phyloP scores from a whole-genome alignment of 2,113 vertebrate species.

The Notothenia rossii region DNA sequence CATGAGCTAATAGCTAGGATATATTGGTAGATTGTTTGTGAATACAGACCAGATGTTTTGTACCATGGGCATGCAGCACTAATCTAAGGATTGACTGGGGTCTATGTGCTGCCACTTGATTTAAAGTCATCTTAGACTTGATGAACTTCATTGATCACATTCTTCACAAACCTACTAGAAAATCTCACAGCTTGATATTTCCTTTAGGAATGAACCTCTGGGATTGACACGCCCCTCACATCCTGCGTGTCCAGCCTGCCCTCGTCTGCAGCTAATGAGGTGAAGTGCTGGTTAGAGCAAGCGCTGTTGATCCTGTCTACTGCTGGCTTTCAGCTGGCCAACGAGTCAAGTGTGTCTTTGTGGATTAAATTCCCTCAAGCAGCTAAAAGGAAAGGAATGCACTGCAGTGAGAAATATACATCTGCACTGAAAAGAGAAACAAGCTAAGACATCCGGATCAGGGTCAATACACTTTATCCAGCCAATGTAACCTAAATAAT shows the following conservation, averaged over 20 bases:
- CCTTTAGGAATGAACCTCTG: conserved; percentile 8
- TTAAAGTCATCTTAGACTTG: not conserved
- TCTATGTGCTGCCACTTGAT: not conserved
- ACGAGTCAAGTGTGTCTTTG: conserved; percentile 56
- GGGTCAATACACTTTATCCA: not conserved
- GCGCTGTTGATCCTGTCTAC: conserved; percentile 32
- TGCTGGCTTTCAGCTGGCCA: conserved; percentile 30
- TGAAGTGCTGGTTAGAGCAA: conserved; percentile 35
- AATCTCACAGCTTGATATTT: conserved; percentile 1
- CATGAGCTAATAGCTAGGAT: no score
- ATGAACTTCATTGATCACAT: not conserved
- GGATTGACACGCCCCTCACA: conserved; percentile 8
- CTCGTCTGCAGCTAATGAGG: conserved; percentile 59
- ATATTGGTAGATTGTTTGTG: no score
- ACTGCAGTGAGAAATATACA: conserved; percentile 34
- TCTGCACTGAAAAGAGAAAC: not conserved
- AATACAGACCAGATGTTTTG: not conserved
- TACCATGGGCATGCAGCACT: not conserved
- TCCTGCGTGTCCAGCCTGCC: conserved; percentile 17
- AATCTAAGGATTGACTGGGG: not conserved
- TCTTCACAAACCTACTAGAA: not conserved
- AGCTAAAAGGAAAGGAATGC: conserved; percentile 44
- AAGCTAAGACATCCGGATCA: not conserved
- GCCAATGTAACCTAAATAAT: not conserved
- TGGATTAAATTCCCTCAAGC: conserved; percentile 45